Evolutionary conservation across 2,888 invertebrate species (phyloP).

Genomic region (Eupeodes latifasciatus): DNA sequence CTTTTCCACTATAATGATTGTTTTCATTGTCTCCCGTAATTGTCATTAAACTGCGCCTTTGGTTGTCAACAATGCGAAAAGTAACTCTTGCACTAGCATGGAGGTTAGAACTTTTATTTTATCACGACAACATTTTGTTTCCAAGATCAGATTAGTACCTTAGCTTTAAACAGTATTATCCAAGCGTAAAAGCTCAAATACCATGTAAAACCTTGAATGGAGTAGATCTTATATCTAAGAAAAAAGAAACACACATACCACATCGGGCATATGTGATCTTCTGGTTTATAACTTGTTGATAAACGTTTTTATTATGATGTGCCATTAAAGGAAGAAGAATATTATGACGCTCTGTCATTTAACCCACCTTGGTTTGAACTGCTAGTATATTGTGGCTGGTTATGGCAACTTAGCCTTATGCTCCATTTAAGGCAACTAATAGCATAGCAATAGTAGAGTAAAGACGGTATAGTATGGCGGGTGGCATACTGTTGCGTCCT

Average conservation of each 20-base stretch:
- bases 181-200: too few relatives aligned
- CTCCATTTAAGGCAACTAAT: not conserved
- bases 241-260: not conserved
- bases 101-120: too few relatives aligned
- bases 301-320: conserved; percentile 4
- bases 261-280: conserved; percentile 1
- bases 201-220: too few relatives aligned
- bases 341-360: conserved; percentile 39
- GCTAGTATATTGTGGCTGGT: conserved; percentile 2
- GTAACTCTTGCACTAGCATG: too few relatives aligned
- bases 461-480: conserved; percentile 43
- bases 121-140: too few relatives aligned
- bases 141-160: too few relatives aligned
- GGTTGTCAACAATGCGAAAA: too few relatives aligned
- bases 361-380: conserved; percentile 19
- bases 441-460: not conserved
- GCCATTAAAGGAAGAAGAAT: conserved; percentile 39
- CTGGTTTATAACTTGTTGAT: conserved; percentile 10
- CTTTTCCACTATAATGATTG: too few relatives aligned
- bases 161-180: too few relatives aligned
- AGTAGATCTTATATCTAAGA: not conserved
- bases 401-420: conserved; percentile 16
- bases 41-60: too few relatives aligned
- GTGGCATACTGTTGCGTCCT: conserved; percentile 46
- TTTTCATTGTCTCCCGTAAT: too few relatives aligned